Evolutionary conservation across 1,140 invertebrate genomes (phyloP), one percentile per base, ranked within the genome.

Genomic region (Littorina saxatilis): DNA sequence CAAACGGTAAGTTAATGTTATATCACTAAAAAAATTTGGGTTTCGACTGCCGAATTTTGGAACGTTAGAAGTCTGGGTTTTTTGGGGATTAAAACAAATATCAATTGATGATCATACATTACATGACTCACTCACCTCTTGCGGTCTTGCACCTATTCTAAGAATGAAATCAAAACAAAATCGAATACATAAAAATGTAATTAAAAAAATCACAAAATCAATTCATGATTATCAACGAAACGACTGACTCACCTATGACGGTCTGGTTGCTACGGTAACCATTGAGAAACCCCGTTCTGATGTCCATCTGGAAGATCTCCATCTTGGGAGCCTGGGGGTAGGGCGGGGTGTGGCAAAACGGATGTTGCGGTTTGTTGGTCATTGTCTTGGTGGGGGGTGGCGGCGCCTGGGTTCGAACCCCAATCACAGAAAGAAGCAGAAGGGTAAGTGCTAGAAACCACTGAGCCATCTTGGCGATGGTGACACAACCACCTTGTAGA

Each of bases 221-320:
- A n/a, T n/a, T n/a, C n/a, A n/a, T n/a, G n/a, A n/a, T n/a, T n/a
- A n/a, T n/a, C n/a, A n/a, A n/a, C n/a, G n/a, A n/a, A n/a, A n/a
- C n/a, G n/a, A n/a, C n/a, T n/a, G n/a, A 68, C 74, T 37, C 37
- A 76, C 74, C 74, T 17, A 58, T n/a, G 17, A 76, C 74, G 3
- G 74, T 35, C 47, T 76, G 74, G 50, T 76, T 76, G 74, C 47
- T 76, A 13, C 74, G 74, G 74, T 76, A 76, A n/a, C 74, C 74
- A 29, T 58, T 52, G 47, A 52, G 32, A 50, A 76, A 76, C 11
- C 74, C 74, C 9, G 74, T 76, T 27, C 37, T 52, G 47, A 76
- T 50, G 11, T 76, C 27, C 74, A 76, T 76, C 29, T 58, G 50
- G 74, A 58, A 76, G 47, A 76, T 76, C 9, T 47, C 50, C 74